These are phyloP conservation scores for Rhyacophila evoluta DNA, from an alignment of 2,888 invertebrate species.

Conservation along the genomic window DNA sequence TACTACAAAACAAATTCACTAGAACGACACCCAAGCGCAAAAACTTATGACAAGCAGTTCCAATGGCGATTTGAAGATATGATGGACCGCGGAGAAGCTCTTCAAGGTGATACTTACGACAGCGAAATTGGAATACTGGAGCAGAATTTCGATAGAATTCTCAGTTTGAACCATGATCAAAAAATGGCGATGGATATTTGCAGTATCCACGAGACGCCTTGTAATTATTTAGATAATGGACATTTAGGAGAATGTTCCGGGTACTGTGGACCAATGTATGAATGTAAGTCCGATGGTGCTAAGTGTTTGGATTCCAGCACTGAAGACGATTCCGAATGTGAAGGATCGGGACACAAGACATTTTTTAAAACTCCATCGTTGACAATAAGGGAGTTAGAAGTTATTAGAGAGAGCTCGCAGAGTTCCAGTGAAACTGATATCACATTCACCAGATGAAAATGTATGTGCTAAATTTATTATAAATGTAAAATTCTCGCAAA, in stretches of 20 bases:
- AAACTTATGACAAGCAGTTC: constrained; percentile 68
- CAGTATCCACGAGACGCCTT: constrained; percentile 8
- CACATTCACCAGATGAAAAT: constrained; percentile 34
- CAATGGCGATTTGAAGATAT: constrained; percentile 69
- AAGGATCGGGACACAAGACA: constrained; percentile 56
- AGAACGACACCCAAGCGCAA: constrained; percentile 64
- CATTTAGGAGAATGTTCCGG: constrained; percentile 63
- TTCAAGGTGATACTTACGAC: constrained; percentile 54
- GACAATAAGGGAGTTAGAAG: constrained; percentile 68
- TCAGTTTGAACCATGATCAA: constrained; percentile 64
- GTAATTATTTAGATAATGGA: constrained; percentile 52
- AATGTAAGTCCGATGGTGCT: constrained; percentile 56
- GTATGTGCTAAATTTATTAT: neutral
- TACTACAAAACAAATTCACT: constrained; percentile 70
- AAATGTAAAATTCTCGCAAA: neutral
- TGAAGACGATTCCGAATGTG: constrained; percentile 65
- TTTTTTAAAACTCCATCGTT: constrained; percentile 67
- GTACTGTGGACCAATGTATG: constrained; percentile 64
- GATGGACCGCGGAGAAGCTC: constrained; percentile 34
- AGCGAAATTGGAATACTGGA: constrained; percentile 65
- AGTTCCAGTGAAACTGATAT: constrained; percentile 65
- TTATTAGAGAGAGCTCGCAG: constrained; percentile 69
- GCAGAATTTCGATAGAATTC: constrained; percentile 68
- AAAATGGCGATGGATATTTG: neutral
- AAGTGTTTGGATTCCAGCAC: constrained; percentile 58